Base-by-base conservation (phyloP, 1,140 invertebrate genomes). In the Ceratosolen solmsi region DNA sequence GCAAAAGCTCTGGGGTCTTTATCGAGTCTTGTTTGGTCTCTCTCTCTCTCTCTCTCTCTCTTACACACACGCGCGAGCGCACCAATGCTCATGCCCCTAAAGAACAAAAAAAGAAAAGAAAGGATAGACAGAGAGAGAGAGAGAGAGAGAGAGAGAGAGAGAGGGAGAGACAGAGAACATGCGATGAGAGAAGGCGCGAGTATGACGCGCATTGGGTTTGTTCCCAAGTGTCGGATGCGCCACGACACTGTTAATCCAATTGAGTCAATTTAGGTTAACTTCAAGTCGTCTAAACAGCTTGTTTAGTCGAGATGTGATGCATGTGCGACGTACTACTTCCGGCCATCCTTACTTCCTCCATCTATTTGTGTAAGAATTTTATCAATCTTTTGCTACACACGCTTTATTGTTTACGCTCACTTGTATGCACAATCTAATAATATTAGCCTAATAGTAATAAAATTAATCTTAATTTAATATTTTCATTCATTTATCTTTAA, bases 221-320 rank as follows among this genome's bases (percentile, higher is more conserved):
- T 92, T 91, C 90, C 90, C 91, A 92, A 92, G 90, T 92, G 88
- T 91, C 88, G 89, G 87, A 87, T 87, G 87, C 88, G 87, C 88
- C 86, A 86, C 87, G 86, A 85, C 88, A 88, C 87, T 87, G 88
- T 91, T 91, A 91, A 92, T 92, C 87, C 87, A 92, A 91, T 92
- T 91, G 89, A 88, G 88, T 89, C 89, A 91, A 92, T 92, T 92
- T 87, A 84, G 89, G 90, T 91, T 91, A 91, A 90, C 91, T 92
- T 91, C 86, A 91, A 92, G 91, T 92, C 89, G 88, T 90, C 90
- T 91, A 92, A 92, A 91, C 91, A 91, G 88, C 88, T 90, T 88
- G 89, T 91, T 91, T 90, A 91, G 89, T 85, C 84, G 85, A 58
- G 76, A 82, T 86, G 84, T 86, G 84, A 88, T 87, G 85, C 84